Evolutionary conservation across 2,113 vertebrate species (phyloP), one percentile per base, ranked within the genome.

Genomic region (Sturnus vulgaris): DNA sequence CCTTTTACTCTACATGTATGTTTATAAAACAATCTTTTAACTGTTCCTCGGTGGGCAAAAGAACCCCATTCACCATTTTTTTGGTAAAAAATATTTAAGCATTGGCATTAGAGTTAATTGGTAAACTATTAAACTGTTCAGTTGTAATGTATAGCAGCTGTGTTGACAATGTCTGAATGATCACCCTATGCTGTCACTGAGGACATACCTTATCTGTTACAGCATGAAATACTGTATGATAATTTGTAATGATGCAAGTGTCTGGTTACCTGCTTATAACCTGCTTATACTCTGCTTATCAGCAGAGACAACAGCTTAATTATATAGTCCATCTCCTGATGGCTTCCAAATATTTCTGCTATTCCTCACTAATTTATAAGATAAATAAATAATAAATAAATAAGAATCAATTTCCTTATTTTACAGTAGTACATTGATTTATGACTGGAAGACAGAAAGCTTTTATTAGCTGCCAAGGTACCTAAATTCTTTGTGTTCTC

Each of bases 251-350:
- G 46, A 88, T 19, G 31, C 24, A 55, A 68, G 64, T 69, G 84
- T 92, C 92, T 91, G 95, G 82, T 79, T 96, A 96, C 83, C 82
- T 96, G 76, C 88, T 96, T 93, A 81, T 86, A 97, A 95, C 63
- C 37, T 37, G 37, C 37, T 37, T 37, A 37, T 37, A 37, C 37
- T 37, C 37, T 94, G 86, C 53, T 73, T 72, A 93, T 75, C 28
- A 53, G 55, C 33, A 91, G 73, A 82, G 88, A 94, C 4, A 82
- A 88, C 76, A 93, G 47, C 88, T 96, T 97, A 97, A 96, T 96
- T 95, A 92, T 70, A 93, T 4, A 83, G 60, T 66, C 63, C 22
- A 73, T 73, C 83, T 90, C 86, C 75, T 40, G 23, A 90, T 96
- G 64, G 23, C 70, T 92, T 73, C 75, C 65, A 83, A 86, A 61